A percentile compares a stretch with the other conserved stretches of the same genome.
These are phyloP conservation scores for Melanotaenia pygmaea DNA, from an alignment of 2,797 vertebrate species.

Conservation along the genomic window DNA sequence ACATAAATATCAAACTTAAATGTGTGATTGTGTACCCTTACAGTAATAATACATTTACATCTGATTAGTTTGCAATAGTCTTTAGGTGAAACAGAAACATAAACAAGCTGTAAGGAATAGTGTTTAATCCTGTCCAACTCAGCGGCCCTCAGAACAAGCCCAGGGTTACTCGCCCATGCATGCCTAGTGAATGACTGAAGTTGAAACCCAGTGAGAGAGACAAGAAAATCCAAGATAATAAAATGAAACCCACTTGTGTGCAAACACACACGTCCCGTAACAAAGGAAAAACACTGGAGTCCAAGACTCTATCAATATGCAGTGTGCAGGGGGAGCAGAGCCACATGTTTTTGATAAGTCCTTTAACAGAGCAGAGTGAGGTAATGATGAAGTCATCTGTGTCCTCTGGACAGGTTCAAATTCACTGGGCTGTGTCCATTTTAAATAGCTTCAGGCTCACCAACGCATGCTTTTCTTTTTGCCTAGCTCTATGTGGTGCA, in stretches of 20 bases:
- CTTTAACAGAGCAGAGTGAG: slow-evolving; percentile 73
- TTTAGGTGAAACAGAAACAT: slow-evolving; percentile 25
- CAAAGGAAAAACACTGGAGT: slow-evolving; percentile 69
- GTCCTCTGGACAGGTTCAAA: slow-evolving; percentile 80
- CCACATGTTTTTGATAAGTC: slow-evolving; percentile 83
- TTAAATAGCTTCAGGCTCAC: slow-evolving; percentile 47
- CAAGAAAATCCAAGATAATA: slow-evolving; percentile 65
- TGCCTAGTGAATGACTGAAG: slow-evolving; percentile 59
- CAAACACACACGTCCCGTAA: slow-evolving; percentile 56
- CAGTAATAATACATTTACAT: slow-evolving; percentile 16
- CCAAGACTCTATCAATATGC: slow-evolving; percentile 67
- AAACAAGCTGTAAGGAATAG: slow-evolving; percentile 15
- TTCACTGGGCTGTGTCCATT: slow-evolving; percentile 54
- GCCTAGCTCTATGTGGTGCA: too few species aligned
- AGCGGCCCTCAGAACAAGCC: slow-evolving; percentile 35
- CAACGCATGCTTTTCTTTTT: background rate
- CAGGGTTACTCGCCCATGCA: slow-evolving; percentile 34
- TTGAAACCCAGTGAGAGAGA: slow-evolving; percentile 69
- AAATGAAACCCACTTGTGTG: slow-evolving; percentile 46
- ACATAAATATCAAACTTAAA: too few species aligned
- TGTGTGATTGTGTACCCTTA: background rate
- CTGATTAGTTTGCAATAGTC: slow-evolving; percentile 13
- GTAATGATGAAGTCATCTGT: slow-evolving; percentile 83
- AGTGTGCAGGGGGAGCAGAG: slow-evolving; percentile 51
- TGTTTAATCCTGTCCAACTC: slow-evolving; percentile 14